Base-by-base conservation (phyloP, 2,797 vertebrate genomes). In the Tolypeutes matacus region DNA sequence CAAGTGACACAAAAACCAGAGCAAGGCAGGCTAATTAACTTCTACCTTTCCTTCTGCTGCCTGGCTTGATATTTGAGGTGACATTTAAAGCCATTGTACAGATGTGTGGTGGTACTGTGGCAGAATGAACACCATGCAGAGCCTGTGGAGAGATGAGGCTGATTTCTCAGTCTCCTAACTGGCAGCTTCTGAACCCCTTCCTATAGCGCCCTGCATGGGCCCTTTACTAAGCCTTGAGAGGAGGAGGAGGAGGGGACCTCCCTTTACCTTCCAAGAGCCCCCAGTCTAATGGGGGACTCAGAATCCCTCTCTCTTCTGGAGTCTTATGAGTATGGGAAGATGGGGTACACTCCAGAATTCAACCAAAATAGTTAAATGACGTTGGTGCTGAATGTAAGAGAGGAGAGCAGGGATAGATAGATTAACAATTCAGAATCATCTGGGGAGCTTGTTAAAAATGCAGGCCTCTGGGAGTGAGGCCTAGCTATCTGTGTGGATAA, bases 371-470 rank as follows among this genome's bases (percentile, higher is more conserved):
- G n/a, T 82, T 58, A 64, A 93, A 39, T 56, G 81, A 86, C 89
- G 67, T 82, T 25, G 9, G 49, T 90, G 72, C 76, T 42, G 15
- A 62, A 15, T 77, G 34, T 86, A 64, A 56, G 34, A 88, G 15
- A 80, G 83, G 62, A 69, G 73, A 87, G 14, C 84, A 69, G 80
- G 7, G 23, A 39, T 12, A 42, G 88, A 12, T 31, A 39, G 81
- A 73, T 88, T 56, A 49, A 25, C 0, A 1, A 93, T 31, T 72
- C 64, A 58, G 69, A 83, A 77, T 82, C 81, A 20, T 34, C 92
- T 76, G 69, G 80, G 89, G 88, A 91, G 60, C 86, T 94, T 42
- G 65, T 94, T 97, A 96, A 96, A 95, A 88, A 96, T 97, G 86
- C 80, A 96, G 78, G 86, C 86, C 70, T 93, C 73, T 89, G 93